Evolutionary conservation across 1,140 invertebrate genomes (phyloP).

Genomic region (Papilio dardanus): DNA sequence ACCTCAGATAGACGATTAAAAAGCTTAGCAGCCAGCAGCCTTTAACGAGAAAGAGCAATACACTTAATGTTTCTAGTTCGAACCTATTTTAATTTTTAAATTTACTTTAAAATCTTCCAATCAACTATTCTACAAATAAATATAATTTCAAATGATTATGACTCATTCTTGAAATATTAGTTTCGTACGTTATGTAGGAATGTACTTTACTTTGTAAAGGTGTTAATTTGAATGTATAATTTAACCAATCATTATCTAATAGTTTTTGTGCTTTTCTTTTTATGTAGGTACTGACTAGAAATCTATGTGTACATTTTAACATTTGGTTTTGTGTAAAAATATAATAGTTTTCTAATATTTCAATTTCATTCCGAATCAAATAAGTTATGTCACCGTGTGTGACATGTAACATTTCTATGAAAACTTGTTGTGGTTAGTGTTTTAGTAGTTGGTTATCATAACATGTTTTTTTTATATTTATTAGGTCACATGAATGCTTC

Average conservation of each 20-base stretch:
- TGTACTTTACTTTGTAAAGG: neutral
- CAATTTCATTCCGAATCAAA: too few relatives aligned
- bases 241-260: neutral
- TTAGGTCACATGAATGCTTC: neutral
- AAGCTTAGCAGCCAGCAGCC: neutral
- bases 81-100: conserved; percentile 11
- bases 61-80: neutral
- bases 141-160: neutral
- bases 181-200: neutral
- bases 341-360: too few relatives aligned
- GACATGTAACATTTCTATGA: too few relatives aligned
- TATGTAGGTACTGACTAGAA: too few relatives aligned
- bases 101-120: neutral
- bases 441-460: too few relatives aligned
- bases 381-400: too few relatives aligned
- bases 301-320: too few relatives aligned
- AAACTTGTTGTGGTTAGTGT: too few relatives aligned
- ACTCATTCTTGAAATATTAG: neutral
- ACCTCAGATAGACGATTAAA: conserved; percentile 49
- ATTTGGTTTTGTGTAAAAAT: too few relatives aligned
- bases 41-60: conserved; percentile 31
- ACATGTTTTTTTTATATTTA: neutral
- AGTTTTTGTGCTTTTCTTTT: too few relatives aligned
- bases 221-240: neutral
- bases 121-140: neutral